Evolutionary conservation across 2,797 vertebrate genomes (phyloP).

Genomic region (Loriculus beryllinus): DNA sequence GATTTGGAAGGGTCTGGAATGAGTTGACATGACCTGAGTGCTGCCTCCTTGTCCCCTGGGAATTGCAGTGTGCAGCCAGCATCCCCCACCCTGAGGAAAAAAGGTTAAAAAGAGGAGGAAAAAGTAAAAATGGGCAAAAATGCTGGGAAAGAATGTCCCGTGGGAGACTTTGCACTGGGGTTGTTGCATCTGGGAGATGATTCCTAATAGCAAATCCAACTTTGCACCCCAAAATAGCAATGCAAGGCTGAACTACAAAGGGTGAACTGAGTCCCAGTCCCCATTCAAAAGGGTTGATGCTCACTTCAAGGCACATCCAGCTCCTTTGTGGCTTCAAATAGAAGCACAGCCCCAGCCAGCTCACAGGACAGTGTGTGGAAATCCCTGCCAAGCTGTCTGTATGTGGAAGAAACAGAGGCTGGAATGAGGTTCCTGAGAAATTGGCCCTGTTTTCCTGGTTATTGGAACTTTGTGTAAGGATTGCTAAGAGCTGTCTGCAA

Average conservation of each 20-base stretch:
- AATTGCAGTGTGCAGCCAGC: neutral
- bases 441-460: neutral
- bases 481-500: neutral
- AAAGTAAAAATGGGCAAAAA: neutral
- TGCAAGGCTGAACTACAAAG: neutral
- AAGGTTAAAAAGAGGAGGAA: neutral
- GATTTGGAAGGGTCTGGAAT: neutral
- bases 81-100: fast-evolving
- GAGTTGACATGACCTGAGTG: neutral
- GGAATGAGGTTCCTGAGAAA: neutral
- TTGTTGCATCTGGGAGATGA: fast-evolving
- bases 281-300: fast-evolving
- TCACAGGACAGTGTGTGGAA: neutral
- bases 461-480: neutral
- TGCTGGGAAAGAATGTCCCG: neutral
- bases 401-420: neutral
- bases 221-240: fast-evolving
- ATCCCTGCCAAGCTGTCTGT: neutral
- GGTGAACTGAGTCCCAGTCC: neutral
- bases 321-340: neutral
- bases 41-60: neutral
- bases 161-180: neutral
- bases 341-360: neutral
- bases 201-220: neutral
- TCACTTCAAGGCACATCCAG: neutral